phyloP scores from a whole-genome alignment of 2,888 invertebrate species.

The Lithophane ornitopus region DNA sequence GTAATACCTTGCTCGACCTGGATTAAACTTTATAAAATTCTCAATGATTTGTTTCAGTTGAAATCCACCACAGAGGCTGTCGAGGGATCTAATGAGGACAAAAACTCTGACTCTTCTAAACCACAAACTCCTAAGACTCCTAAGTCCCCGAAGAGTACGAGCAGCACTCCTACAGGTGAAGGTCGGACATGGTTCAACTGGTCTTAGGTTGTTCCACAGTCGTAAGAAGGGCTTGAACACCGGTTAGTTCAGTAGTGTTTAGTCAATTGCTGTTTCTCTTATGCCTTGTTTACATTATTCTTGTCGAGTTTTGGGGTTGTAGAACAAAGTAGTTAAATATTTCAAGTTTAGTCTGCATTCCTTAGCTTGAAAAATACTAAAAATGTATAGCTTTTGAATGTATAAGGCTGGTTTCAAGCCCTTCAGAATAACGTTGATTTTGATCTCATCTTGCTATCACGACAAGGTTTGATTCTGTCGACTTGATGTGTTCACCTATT shows the following conservation, averaged over 20 bases:
- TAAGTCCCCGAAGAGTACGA: slow-evolving; percentile 77
- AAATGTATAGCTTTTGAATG: slow-evolving; percentile 4
- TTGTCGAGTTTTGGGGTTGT: not conserved
- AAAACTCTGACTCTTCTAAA: slow-evolving; percentile 77
- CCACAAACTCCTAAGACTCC: slow-evolving; percentile 78
- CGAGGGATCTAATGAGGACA: slow-evolving; percentile 72
- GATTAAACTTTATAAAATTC: slow-evolving; percentile 3
- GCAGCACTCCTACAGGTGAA: slow-evolving; percentile 82
- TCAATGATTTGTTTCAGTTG: slow-evolving; percentile 72
- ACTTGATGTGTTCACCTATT: slow-evolving; percentile 72
- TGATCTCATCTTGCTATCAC: slow-evolving; percentile 66
- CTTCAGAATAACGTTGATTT: slow-evolving; percentile 47
- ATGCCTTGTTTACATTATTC: slow-evolving; percentile 30
- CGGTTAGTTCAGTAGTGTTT: slow-evolving; percentile 40
- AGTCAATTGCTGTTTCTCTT: slow-evolving; percentile 44
- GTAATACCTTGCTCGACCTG: not conserved
- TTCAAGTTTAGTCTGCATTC: slow-evolving; percentile 11
- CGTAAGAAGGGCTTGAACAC: slow-evolving; percentile 54
- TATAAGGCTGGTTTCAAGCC: slow-evolving; percentile 41
- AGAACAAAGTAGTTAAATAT: slow-evolving; percentile 22
- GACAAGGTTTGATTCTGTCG: slow-evolving; percentile 69
- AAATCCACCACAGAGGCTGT: slow-evolving; percentile 80
- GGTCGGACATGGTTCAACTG: slow-evolving; percentile 90
- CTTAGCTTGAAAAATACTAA: slow-evolving; percentile 8
- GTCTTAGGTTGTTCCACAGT: slow-evolving; percentile 79